Base-by-base conservation (phyloP, 64 coral and sea anemone genomes). In the Montipora capricornis region DNA sequence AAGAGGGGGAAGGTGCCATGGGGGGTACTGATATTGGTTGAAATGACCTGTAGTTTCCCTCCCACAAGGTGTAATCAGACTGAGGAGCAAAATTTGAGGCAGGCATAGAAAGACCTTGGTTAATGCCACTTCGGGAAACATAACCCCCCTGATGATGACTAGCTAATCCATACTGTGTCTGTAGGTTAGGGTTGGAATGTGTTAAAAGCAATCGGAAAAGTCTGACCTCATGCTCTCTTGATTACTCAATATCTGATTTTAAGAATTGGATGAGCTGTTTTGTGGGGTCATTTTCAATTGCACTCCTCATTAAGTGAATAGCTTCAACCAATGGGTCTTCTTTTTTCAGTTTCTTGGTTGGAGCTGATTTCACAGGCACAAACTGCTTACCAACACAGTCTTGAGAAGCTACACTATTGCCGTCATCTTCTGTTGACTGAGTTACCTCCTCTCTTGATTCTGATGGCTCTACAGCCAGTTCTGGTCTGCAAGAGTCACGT, bases 181-280 rank as follows among this genome's bases (percentile, higher is more conserved):
- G 53, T 83, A 16, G 62, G 62, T 8, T 13, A 62, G 60, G 80
- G 62, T 68, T 68, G 14, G 53, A 62, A 44, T 59, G 91, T 93
- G 44, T 58, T 83, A 93, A 20, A 37, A 93, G 91, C 91, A 93
- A 69, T 8, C 87, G 82, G 20, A 80, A 58, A 26, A 93, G 85
- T 93, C 87, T 22, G 81, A 93, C 55, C 75, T 93, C 91, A 93
- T 87, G 91, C 91, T 83, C 50, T 20, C 87, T 87, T 22, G 93
- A 68, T 80, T 79, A 90, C 49, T 94, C 79, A 44, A 90, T 90
- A 79, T 94, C 93, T 88, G 88, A 87, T 76, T 90, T 90, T 88
- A 90, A 82, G 77, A 94, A 94, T 22, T 94, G 8, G 49, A 94
- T 94, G 78, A 94, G 92, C 19, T 94, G 13, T 22, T 94, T 94